phyloP scores from a whole-genome alignment of 2,888 invertebrate species.

The Oscheius sp. region DNA sequence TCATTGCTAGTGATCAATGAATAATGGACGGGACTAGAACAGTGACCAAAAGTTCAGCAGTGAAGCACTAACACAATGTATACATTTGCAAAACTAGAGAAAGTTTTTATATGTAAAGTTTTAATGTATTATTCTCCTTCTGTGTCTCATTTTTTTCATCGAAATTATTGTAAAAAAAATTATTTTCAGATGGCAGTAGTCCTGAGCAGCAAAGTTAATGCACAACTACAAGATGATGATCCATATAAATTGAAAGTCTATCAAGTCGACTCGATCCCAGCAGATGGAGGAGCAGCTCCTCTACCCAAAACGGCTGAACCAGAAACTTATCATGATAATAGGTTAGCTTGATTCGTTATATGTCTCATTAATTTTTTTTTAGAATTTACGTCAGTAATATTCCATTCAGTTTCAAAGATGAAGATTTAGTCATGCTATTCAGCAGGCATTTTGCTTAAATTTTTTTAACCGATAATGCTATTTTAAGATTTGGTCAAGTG shows the following conservation, averaged over 20 bases:
- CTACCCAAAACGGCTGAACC: conserved; percentile 17
- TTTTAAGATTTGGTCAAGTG: conserved; percentile 42
- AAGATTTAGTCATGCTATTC: conserved; percentile 45
- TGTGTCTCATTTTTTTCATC: not conserved
- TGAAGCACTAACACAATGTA: too few relatives aligned
- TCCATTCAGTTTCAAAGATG: conserved; percentile 50
- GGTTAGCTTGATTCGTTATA: not conserved
- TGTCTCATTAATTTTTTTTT: not conserved
- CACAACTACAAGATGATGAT: not conserved
- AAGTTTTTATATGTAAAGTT: too few relatives aligned
- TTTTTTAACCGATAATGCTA: not conserved
- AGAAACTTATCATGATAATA: conserved; percentile 14
- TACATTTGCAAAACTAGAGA: too few relatives aligned
- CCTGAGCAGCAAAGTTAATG: not conserved
- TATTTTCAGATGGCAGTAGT: conserved; percentile 7
- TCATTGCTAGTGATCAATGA: not conserved
- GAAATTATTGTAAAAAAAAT: not conserved
- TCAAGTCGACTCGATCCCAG: not conserved
- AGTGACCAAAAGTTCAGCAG: too few relatives aligned
- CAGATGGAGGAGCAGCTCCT: conserved; percentile 12
- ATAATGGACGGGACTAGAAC: too few relatives aligned
- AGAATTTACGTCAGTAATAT: conserved; percentile 54
- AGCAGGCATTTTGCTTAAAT: conserved; percentile 26
- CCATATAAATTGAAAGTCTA: conserved; percentile 15
- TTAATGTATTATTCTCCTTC: too few relatives aligned